These are phyloP conservation scores for Scrobipalpa costella DNA, from an alignment of 2,888 invertebrate species.

Conservation along the genomic window DNA sequence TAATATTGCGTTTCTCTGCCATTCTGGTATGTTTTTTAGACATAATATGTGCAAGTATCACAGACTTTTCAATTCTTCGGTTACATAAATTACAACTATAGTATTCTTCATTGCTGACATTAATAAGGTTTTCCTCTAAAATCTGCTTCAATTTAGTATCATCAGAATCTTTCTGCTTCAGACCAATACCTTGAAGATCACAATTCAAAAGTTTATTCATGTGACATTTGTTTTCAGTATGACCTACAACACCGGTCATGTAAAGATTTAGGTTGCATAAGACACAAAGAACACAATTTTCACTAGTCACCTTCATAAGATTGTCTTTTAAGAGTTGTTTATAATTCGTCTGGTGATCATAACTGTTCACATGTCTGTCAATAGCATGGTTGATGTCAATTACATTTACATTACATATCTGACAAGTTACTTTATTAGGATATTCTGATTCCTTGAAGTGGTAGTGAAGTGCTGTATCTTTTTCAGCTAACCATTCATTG, in stretches of 20 bases:
- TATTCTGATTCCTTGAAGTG: slow-evolving; percentile 2
- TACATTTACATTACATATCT: not conserved
- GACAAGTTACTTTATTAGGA: not conserved
- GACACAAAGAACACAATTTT: not conserved
- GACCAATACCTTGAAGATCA: no score
- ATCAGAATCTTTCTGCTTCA: no score
- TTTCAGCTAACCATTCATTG: not conserved
- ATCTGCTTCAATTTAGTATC: no score
- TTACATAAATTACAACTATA: no score
- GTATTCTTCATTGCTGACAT: no score
- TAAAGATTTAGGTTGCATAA: not conserved
- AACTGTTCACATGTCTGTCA: not conserved
- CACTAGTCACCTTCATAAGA: not conserved
- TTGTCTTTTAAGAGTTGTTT: not conserved
- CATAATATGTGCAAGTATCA: no score
- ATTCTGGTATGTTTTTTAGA: no score
- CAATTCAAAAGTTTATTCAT: not conserved
- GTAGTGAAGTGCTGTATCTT: slow-evolving; percentile 1
- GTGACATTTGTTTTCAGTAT: not conserved
- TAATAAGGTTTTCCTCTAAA: no score
- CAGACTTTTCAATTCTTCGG: no score
- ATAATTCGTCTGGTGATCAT: not conserved
- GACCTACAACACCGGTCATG: no score
- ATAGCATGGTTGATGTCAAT: no score
- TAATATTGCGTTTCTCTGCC: no score